A percentile compares a stretch with the other conserved stretches of the same genome.
Evolutionary conservation across 1,140 invertebrate species (phyloP).

Genomic region (Lepidotrigona ventralis): DNA sequence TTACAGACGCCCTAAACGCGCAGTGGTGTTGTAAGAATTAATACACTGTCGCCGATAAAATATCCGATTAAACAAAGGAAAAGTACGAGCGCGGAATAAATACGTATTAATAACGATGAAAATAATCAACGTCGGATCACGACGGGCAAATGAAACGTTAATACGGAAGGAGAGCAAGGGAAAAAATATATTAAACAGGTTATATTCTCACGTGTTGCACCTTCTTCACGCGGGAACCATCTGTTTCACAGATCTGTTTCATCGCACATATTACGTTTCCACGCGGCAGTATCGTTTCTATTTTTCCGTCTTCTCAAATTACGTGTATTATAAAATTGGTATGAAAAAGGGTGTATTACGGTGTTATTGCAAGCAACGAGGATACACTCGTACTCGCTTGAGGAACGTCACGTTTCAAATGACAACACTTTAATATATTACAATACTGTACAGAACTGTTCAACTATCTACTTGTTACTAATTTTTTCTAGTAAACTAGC

Average conservation of each 20-base stretch:
- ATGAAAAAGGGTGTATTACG: not conserved
- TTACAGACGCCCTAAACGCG: too few species aligned
- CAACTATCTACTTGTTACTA: too few species aligned
- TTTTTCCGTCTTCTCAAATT: not conserved
- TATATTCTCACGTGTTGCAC: conserved; percentile 11
- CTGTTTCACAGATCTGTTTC: not conserved
- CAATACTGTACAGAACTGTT: not conserved
- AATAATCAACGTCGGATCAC: not conserved
- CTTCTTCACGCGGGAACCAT: not conserved
- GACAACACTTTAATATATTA: not conserved
- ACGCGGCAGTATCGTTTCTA: not conserved
- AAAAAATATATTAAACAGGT: not conserved
- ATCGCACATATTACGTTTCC: not conserved
- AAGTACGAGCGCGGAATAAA: not conserved
- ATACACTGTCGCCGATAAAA: too few species aligned
- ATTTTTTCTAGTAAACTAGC: too few species aligned
- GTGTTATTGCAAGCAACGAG: not conserved
- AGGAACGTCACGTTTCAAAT: not conserved
- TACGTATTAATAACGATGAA: not conserved
- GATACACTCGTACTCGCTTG: not conserved
- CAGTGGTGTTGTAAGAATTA: too few species aligned
- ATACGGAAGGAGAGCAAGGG: not conserved
- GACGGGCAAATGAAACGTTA: not conserved
- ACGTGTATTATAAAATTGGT: not conserved
- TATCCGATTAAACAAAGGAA: not conserved